A percentile compares a stretch with the other conserved stretches of the same genome.
phyloP scores from a whole-genome alignment of 53 echinoderm and acorn worm species.

The Apostichopus leukothele region DNA sequence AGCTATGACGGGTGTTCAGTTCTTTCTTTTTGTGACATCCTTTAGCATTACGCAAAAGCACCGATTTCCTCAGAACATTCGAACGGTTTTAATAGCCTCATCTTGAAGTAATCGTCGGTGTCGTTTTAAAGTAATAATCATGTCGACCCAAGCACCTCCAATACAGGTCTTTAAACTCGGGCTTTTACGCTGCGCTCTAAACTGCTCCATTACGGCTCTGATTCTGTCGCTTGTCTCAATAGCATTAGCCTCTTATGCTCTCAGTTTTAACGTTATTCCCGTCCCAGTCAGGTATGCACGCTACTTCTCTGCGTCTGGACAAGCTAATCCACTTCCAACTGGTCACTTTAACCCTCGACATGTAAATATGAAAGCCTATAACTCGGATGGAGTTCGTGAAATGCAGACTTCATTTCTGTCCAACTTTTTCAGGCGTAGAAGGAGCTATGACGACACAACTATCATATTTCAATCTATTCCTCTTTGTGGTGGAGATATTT shows the following conservation, averaged over 20 bases:
- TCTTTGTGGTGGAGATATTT: constrained; percentile 36
- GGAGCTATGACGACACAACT: constrained; percentile 1
- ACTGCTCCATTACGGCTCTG: constrained; percentile 35
- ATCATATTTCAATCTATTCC: constrained; percentile 21
- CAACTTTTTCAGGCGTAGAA: constrained; percentile 6
- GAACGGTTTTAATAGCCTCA: too few species aligned
- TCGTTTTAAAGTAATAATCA: background rate
- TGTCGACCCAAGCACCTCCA: background rate
- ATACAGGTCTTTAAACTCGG: constrained; percentile 2
- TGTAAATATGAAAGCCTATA: background rate
- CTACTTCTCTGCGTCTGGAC: background rate
- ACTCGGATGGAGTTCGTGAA: background rate
- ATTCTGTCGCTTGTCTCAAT: constrained; percentile 13
- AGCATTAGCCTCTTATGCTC: constrained; percentile 33
- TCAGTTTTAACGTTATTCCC: constrained; percentile 26
- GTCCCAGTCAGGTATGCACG: constrained; percentile 22
- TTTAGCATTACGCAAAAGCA: too few species aligned
- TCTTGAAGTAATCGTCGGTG: background rate
- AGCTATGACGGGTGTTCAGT: too few species aligned
- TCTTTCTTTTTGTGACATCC: too few species aligned
- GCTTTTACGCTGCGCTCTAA: constrained; percentile 22
- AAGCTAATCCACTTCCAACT: background rate
- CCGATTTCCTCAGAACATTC: too few species aligned
- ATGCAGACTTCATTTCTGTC: constrained; percentile 28
- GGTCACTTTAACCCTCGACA: background rate